Conservation (phyloP, 2,797 vertebrate genomes). For the Alouatta caraya region DNA sequence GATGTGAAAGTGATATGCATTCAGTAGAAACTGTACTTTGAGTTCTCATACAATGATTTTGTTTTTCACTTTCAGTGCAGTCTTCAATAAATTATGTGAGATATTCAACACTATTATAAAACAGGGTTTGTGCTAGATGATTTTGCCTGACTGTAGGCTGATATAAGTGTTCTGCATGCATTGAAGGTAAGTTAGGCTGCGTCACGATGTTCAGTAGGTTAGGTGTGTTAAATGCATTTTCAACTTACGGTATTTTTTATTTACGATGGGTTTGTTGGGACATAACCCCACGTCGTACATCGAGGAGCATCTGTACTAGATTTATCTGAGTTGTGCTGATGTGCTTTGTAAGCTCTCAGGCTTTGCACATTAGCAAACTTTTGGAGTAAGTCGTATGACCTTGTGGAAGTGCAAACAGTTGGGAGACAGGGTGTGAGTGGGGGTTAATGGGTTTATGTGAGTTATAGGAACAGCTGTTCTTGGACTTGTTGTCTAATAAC, state of each 20-base stretch:
- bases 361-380: slow-evolving; percentile 57
- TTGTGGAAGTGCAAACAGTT: slow-evolving; percentile 6
- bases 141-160: background rate
- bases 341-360: slow-evolving; percentile 63
- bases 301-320: background rate
- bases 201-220: background rate
- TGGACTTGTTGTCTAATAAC: background rate
- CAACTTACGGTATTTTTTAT: background rate
- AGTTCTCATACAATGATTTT: background rate
- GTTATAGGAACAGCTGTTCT: background rate
- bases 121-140: background rate
- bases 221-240: background rate
- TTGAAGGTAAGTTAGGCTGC: background rate
- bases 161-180: background rate
- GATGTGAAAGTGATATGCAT: background rate
- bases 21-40: background rate
- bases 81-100: background rate
- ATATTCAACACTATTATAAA: background rate
- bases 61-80: background rate
- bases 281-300: background rate
- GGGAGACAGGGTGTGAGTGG: background rate
- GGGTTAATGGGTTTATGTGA: background rate
- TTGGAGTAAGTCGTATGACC: slow-evolving; percentile 43
- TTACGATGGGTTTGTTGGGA: background rate
- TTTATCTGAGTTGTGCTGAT: slow-evolving; percentile 69